phyloP scores from a whole-genome alignment of 2,113 vertebrate genomes.

The Notiomystis cincta region DNA sequence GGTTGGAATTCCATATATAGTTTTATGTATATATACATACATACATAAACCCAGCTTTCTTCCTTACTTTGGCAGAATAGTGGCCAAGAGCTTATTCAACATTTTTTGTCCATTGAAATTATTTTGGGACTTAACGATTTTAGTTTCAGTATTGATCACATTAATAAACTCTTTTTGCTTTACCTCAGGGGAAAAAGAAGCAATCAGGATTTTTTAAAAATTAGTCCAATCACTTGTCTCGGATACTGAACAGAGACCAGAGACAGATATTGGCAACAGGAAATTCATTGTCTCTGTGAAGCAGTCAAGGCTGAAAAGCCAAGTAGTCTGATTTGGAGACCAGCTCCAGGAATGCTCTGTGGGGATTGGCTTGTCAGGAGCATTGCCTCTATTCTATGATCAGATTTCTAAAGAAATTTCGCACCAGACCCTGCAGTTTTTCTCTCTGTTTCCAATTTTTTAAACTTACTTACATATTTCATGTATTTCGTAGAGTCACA shows the following conservation, averaged over 20 bases:
- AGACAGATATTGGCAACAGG: neutral
- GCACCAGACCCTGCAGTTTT: neutral
- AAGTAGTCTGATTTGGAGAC: neutral
- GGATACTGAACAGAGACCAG: neutral
- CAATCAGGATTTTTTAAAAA: neutral
- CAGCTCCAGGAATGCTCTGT: neutral
- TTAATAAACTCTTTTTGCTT: neutral
- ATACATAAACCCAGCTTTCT: neutral
- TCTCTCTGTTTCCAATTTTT: neutral
- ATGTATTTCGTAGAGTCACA: neutral
- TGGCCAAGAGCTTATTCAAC: neutral
- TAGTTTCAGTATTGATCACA: neutral
- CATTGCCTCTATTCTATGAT: rapidly evolving
- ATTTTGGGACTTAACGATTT: neutral
- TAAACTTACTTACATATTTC: neutral
- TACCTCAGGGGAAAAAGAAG: neutral
- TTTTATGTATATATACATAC: neutral
- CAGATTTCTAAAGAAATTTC: neutral
- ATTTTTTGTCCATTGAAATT: neutral
- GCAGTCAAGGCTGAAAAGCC: neutral
- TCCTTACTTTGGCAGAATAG: neutral
- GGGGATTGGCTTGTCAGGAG: neutral
- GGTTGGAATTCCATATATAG: neutral
- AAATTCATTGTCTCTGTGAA: neutral
- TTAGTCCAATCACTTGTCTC: neutral